phyloP scores from a whole-genome alignment of 2,888 invertebrate genomes.

The Stenchaetothrips biformis region DNA sequence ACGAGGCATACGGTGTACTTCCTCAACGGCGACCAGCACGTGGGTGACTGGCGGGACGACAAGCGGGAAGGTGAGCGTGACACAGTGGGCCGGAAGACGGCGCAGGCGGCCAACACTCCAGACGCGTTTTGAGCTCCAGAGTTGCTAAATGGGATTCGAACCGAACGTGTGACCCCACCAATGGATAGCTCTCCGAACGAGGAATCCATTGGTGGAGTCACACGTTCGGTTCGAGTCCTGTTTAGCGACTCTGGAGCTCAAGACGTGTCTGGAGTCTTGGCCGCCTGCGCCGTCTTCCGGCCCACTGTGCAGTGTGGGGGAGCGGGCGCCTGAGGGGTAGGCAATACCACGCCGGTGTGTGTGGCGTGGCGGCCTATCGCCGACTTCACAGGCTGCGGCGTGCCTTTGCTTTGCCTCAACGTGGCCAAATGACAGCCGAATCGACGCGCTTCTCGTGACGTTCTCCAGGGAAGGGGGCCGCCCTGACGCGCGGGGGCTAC shows the following conservation, averaged over 20 bases:
- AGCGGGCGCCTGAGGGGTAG: not conserved
- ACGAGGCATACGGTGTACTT: not conserved
- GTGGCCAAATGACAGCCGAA: not conserved
- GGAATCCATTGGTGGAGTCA: too few species aligned
- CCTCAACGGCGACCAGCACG: not conserved
- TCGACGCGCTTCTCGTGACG: not conserved
- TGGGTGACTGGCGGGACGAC: not conserved
- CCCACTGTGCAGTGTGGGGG: not conserved
- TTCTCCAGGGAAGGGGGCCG: not conserved
- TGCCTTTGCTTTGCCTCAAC: not conserved
- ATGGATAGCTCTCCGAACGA: too few species aligned
- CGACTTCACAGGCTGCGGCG: not conserved
- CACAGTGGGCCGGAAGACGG: too few species aligned
- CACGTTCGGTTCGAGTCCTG: too few species aligned
- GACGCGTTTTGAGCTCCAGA: too few species aligned
- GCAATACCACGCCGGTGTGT: too few species aligned
- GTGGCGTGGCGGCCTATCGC: too few species aligned
- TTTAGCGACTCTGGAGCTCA: too few species aligned
- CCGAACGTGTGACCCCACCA: too few species aligned
- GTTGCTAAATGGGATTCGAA: too few species aligned
- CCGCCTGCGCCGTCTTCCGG: not conserved
- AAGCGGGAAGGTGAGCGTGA: not conserved
- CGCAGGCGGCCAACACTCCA: too few species aligned
- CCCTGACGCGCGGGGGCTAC: not conserved
- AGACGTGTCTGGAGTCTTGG: too few species aligned